phyloP scores from a whole-genome alignment of 2,797 vertebrate species.

The Euphonia xanthogaster region DNA sequence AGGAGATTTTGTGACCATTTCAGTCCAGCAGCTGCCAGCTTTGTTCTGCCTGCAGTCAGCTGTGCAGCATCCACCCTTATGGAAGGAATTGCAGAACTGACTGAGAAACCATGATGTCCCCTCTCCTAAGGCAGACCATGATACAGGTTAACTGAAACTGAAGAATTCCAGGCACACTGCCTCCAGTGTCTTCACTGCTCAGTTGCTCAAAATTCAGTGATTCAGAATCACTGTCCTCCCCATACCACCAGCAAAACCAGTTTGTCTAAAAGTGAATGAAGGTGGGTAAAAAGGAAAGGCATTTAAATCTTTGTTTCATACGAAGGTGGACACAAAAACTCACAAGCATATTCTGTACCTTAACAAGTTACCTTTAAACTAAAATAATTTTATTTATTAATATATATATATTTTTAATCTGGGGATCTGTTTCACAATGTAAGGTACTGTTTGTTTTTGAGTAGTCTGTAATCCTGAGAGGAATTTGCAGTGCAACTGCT shows the following conservation, averaged over 20 bases:
- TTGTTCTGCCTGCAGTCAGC: not conserved
- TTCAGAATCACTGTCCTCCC: not conserved
- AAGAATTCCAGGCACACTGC: not conserved
- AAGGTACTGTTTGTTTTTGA: not conserved
- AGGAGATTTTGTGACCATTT: not conserved
- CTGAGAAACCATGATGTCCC: not conserved
- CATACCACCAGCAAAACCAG: not conserved
- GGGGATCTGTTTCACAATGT: not conserved
- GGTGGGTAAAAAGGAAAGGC: not conserved
- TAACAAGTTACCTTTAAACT: not conserved
- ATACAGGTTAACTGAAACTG: not conserved
- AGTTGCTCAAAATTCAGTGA: not conserved
- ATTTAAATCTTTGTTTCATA: not conserved
- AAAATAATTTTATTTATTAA: not conserved
- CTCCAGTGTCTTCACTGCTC: not conserved
- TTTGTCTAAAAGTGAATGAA: not conserved
- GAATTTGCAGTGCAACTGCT: not conserved
- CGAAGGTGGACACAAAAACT: not conserved
- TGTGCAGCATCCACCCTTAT: not conserved
- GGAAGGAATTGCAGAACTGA: not conserved
- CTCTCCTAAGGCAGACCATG: not conserved
- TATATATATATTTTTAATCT: not conserved
- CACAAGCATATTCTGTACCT: not conserved
- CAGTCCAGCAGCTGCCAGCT: not conserved
- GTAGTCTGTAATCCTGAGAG: not conserved